Evolutionary conservation across 2,113 vertebrate genomes (phyloP).

Genomic region (Pseudorasbora parva): DNA sequence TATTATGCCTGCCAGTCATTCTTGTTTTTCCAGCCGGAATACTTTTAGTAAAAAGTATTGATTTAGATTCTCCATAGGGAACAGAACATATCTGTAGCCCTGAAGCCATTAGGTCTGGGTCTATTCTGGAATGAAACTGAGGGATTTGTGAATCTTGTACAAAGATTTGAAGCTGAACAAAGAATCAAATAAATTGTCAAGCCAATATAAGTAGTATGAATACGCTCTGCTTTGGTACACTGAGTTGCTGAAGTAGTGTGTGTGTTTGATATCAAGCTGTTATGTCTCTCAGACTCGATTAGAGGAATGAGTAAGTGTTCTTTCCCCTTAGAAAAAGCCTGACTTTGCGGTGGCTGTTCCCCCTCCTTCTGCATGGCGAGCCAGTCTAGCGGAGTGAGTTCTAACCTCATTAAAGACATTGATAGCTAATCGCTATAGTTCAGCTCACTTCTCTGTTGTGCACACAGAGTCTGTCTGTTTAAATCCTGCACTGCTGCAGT

Average conservation of each 20-base stretch:
- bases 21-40: constrained; percentile 8
- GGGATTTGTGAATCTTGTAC: neutral
- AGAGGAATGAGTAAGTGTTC: constrained; percentile 30
- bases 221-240: neutral
- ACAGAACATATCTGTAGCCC: constrained; percentile 14
- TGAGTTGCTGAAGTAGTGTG: neutral
- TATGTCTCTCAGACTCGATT: constrained; percentile 16
- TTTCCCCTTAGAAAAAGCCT: constrained; percentile 27
- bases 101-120: constrained; percentile 4
- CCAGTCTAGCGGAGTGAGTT: constrained; percentile 34
- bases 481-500: constrained; percentile 24
- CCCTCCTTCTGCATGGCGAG: neutral
- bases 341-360: constrained; percentile 3
- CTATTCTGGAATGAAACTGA: neutral
- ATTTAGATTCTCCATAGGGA: constrained; percentile 28
- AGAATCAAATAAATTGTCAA: neutral
- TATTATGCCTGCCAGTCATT: neutral
- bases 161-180: constrained; percentile 8
- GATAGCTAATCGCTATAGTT: constrained; percentile 52
- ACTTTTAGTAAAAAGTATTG: constrained; percentile 37
- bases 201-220: neutral
- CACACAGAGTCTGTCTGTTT: neutral
- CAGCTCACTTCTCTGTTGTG: constrained; percentile 12
- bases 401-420: constrained; percentile 56
- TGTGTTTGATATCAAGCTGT: neutral